These are phyloP conservation scores for Poeciliopsis retropinna DNA, from an alignment of 2,113 vertebrate species.

Conservation along the genomic window DNA sequence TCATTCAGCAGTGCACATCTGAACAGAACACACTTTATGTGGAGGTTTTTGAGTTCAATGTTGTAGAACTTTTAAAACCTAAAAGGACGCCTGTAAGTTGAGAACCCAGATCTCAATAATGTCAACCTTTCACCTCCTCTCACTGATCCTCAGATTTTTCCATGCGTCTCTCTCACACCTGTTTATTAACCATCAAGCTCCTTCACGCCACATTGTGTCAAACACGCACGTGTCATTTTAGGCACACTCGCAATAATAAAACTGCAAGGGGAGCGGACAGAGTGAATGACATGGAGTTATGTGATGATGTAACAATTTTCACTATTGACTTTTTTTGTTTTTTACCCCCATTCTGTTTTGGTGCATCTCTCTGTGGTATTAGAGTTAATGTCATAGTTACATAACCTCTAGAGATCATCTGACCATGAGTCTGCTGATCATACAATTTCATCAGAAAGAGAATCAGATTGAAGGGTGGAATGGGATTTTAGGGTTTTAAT, in stretches of 20 bases:
- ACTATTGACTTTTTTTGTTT: conserved; percentile 17
- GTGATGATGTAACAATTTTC: conserved; percentile 37
- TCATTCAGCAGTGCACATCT: background rate
- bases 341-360: background rate
- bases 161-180: conserved; percentile 61
- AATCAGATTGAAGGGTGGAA: background rate
- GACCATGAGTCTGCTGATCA: conserved; percentile 30
- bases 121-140: conserved; percentile 68
- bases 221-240: conserved; percentile 45
- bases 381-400: conserved; percentile 34
- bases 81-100: background rate
- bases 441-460: conserved; percentile 28
- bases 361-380: conserved; percentile 2
- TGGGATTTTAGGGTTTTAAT: too few relatives aligned
- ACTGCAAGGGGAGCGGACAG: conserved; percentile 43
- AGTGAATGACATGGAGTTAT: conserved; percentile 26
- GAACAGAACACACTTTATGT: background rate
- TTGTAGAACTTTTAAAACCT: background rate
- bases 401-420: conserved; percentile 28
- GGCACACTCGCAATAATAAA: conserved; percentile 8
- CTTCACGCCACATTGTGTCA: conserved; percentile 30
- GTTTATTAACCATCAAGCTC: conserved; percentile 56
- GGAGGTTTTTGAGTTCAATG: background rate
- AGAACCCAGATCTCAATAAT: conserved; percentile 2
- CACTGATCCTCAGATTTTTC: conserved; percentile 12